Percentiles rank a stretch among this genome's conserved stretches.
Evolutionary conservation across 2,888 invertebrate species (phyloP).

Genomic region (Furcula furcula): DNA sequence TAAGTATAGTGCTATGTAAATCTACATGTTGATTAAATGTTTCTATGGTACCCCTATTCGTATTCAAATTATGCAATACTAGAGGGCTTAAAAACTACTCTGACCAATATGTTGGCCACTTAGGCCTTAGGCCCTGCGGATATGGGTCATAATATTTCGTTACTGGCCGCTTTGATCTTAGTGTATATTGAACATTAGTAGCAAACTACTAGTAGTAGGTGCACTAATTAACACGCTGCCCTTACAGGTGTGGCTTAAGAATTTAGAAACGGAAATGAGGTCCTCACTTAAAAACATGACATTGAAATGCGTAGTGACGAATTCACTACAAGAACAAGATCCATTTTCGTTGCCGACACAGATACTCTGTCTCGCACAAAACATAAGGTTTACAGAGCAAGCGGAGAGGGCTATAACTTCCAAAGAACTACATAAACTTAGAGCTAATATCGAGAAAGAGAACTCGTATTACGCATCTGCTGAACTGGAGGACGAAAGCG

Average conservation of each 20-base stretch:
- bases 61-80: too few relatives aligned
- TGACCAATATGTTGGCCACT: too few relatives aligned
- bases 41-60: too few relatives aligned
- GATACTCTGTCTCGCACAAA: constrained; percentile 92
- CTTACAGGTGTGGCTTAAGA: constrained; percentile 86
- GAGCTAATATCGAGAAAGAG: constrained; percentile 75
- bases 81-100: too few relatives aligned
- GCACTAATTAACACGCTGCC: constrained; percentile 2
- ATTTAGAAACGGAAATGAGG: constrained; percentile 91
- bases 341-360: constrained; percentile 84
- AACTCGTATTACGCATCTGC: constrained; percentile 73
- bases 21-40: too few relatives aligned
- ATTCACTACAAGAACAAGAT: constrained; percentile 72
- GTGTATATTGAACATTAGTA: too few relatives aligned
- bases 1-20: too few relatives aligned
- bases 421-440: constrained; percentile 82
- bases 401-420: constrained; percentile 90
- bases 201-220: too few relatives aligned
- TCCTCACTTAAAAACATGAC: constrained; percentile 85
- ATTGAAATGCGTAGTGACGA: constrained; percentile 72
- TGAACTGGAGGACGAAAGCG: constrained; percentile 81
- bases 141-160: too few relatives aligned
- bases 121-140: too few relatives aligned
- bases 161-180: too few relatives aligned
- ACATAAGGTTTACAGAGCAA: constrained; percentile 91